These are phyloP conservation scores for Picus viridis DNA, from an alignment of 2,797 vertebrate genomes.

Conservation along the genomic window DNA sequence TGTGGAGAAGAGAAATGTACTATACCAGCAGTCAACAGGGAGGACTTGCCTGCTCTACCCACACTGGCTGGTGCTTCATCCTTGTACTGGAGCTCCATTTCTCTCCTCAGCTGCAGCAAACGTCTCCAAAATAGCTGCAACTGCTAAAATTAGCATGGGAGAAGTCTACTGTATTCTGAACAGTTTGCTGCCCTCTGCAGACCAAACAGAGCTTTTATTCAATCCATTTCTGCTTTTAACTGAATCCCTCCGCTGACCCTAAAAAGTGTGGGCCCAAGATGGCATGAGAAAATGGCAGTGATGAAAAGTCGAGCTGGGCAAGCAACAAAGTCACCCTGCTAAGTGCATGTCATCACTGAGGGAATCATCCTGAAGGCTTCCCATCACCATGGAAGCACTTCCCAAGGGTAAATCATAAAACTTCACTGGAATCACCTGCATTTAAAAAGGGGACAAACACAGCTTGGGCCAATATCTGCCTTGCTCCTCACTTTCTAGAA, in stretches of 20 bases:
- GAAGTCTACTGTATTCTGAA: not conserved
- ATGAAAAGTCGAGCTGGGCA: not conserved
- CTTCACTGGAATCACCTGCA: not conserved
- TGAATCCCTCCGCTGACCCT: not conserved
- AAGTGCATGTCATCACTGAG: rapidly evolving
- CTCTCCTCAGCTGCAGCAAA: not conserved
- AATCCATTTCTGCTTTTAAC: not conserved
- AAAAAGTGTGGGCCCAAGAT: rapidly evolving
- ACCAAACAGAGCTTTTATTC: not conserved
- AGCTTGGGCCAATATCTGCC: not conserved
- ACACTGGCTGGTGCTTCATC: not conserved
- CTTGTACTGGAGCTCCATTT: not conserved
- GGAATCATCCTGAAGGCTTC: not conserved
- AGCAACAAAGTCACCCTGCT: not conserved
- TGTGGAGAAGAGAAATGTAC: not conserved
- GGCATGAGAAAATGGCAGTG: rapidly evolving
- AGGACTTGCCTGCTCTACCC: not conserved
- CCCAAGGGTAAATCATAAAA: rapidly evolving
- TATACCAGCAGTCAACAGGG: rapidly evolving
- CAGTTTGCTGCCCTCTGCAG: constrained; percentile 74
- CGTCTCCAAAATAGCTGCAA: not conserved
- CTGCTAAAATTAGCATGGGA: not conserved
- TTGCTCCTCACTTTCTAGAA: not conserved
- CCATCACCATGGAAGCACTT: not conserved
- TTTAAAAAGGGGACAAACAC: not conserved